These are phyloP conservation scores for Anguilla megastoma DNA, from an alignment of 2,797 vertebrate species.

Conservation along the genomic window DNA sequence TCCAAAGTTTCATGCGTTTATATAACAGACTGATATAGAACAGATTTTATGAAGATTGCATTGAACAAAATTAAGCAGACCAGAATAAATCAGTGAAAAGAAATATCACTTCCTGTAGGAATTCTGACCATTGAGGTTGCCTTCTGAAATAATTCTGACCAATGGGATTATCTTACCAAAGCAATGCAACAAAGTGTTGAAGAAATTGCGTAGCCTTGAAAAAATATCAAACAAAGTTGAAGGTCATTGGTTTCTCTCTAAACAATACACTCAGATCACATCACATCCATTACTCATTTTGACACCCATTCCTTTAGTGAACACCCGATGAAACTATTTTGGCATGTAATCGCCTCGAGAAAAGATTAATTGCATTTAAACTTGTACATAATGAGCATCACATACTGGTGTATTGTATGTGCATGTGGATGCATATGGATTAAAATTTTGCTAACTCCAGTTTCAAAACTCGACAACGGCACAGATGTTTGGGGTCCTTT, in stretches of 20 bases:
- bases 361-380: not conserved
- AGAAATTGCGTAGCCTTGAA: constrained; percentile 2
- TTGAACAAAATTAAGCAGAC: constrained; percentile 64
- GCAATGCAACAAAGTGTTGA: not conserved
- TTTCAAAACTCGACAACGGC: not conserved
- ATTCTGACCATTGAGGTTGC: constrained; percentile 4
- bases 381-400: not conserved
- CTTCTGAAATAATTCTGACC: not conserved
- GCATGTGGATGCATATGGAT: not conserved
- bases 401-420: not conserved
- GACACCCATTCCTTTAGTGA: not conserved
- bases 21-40: constrained; percentile 59
- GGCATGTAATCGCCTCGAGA: not conserved
- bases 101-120: constrained; percentile 23
- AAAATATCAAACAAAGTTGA: constrained; percentile 7
- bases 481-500: not conserved
- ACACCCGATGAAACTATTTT: constrained; percentile 1
- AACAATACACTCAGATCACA: constrained; percentile 19
- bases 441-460: not conserved
- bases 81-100: constrained; percentile 35
- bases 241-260: constrained; percentile 3
- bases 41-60: constrained; percentile 55
- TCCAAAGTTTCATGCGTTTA: constrained; percentile 74
- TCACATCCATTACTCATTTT: not conserved
- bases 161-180: not conserved